Evolutionary conservation across 2,113 vertebrate genomes (phyloP).

Genomic region (Cebus imitator): DNA sequence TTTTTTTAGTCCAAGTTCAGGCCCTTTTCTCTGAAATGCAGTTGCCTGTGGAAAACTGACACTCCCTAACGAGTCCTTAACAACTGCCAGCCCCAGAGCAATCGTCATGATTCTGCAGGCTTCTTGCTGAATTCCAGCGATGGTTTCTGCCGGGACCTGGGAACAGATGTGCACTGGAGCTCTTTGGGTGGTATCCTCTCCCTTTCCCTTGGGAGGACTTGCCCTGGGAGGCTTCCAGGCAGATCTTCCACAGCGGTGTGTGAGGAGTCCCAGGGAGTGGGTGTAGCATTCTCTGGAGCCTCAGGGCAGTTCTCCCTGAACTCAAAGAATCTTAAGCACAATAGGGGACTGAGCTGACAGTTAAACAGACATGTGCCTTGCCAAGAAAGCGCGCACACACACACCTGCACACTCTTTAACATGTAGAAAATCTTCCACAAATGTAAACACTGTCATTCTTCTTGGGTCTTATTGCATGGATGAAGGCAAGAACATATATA

Average conservation of each 20-base stretch:
- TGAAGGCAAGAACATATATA: not conserved
- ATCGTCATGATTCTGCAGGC: not conserved
- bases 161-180: not conserved
- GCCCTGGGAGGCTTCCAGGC: not conserved
- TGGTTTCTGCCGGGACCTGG: not conserved
- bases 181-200: slow-evolving; percentile 36
- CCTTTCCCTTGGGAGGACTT: slow-evolving; percentile 7
- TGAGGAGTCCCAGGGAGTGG: not conserved
- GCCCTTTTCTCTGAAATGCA: slow-evolving; percentile 62
- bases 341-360: not conserved
- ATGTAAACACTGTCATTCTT: not conserved
- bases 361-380: not conserved
- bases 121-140: not conserved
- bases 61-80: slow-evolving; percentile 62
- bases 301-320: not conserved
- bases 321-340: not conserved
- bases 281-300: not conserved
- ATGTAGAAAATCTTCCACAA: not conserved
- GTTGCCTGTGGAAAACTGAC: slow-evolving; percentile 8
- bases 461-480: not conserved
- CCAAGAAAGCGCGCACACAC: not conserved
- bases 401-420: not conserved
- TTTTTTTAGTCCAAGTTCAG: slow-evolving; percentile 49
- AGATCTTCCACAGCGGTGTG: not conserved
- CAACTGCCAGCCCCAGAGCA: slow-evolving; percentile 73